Conservation (phyloP, 2,797 vertebrate species). For the Arremon brunneinucha region DNA sequence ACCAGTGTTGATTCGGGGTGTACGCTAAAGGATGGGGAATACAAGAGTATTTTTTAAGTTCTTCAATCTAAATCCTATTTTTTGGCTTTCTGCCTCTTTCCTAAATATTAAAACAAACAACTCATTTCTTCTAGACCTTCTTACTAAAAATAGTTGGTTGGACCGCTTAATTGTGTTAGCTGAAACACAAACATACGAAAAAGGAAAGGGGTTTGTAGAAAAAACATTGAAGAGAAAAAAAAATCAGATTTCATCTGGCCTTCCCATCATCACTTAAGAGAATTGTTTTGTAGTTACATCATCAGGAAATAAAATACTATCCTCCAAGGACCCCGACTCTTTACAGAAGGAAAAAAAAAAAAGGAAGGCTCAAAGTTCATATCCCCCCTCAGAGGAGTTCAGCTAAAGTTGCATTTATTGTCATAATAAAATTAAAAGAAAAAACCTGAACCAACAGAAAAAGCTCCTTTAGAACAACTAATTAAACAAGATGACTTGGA, state of each 20-base stretch:
- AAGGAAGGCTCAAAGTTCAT: slow-evolving; percentile 40
- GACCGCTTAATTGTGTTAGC: slow-evolving; percentile 57
- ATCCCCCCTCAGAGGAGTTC: slow-evolving; percentile 23
- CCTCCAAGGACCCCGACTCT: slow-evolving; percentile 76
- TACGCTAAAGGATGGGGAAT: background rate
- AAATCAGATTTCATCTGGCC: slow-evolving; percentile 78
- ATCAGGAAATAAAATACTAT: slow-evolving; percentile 82
- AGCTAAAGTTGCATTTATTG: background rate
- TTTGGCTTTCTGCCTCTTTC: slow-evolving; percentile 29
- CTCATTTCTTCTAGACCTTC: slow-evolving; percentile 47
- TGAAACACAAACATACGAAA: slow-evolving; percentile 57
- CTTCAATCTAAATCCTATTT: slow-evolving; percentile 16
- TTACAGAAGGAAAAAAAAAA: slow-evolving; percentile 52
- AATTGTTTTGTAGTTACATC: slow-evolving; percentile 85
- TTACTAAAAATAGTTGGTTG: slow-evolving; percentile 58
- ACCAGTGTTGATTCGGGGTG: background rate
- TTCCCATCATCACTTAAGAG: slow-evolving; percentile 81
- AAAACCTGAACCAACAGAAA: background rate
- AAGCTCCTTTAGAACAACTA: background rate
- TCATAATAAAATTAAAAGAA: background rate
- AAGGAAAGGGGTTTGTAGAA: slow-evolving; percentile 62
- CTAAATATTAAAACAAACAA: slow-evolving; percentile 39
- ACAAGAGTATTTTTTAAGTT: background rate
- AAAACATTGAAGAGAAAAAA: slow-evolving; percentile 56
- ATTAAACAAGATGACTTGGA: background rate